Evolutionary conservation across 2,888 invertebrate species (phyloP), one percentile per base, ranked within the genome.

Genomic region (Archaeoteleia sp.): DNA sequence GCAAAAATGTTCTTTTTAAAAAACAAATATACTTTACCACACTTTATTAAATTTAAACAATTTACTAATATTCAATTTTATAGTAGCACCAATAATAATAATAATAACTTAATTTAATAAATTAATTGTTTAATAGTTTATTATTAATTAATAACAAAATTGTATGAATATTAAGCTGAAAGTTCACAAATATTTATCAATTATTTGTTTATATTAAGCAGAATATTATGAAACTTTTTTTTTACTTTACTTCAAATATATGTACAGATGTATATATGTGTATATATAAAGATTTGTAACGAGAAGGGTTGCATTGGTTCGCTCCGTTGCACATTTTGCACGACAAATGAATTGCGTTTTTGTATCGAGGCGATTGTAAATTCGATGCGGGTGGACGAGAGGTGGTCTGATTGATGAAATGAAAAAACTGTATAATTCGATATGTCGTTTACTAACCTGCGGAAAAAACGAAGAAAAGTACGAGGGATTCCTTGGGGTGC

Each of bases 401-500:
- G n/a, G n/a, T n/a, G n/a, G n/a, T 23, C 5, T 12, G 23, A 32
- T 17, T 17, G 12, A 15, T 20, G 13, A 7, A 14, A 5, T 3
- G 25, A 8, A 20, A 20, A 32, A 30, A 9, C 9, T 0, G 23
- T 4, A 25, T 34, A 49, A 65, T 42, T 29, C 14, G 32, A 14
- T 51, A 2, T 12, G 3, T 6, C 23, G 17, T 42, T 51, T 32
- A 80, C 83, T 82, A 80, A 83, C 83, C 83, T 83, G 79, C 76
- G 73, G 79, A 70, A 71, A 32, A 75, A 70, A 73, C 66, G 72
- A 78, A 74, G 74, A 74, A 72, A 78, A 69, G 78, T 77, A 74
- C 77, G 74, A 78, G 74, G 77, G 73, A 71, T 75, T 81, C 79
- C 81, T 82, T 75, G 75, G 76, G 75, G 78, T 74, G 75, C 81